phyloP scores from a whole-genome alignment of 2,888 invertebrate species.

The Pteria penguin region DNA sequence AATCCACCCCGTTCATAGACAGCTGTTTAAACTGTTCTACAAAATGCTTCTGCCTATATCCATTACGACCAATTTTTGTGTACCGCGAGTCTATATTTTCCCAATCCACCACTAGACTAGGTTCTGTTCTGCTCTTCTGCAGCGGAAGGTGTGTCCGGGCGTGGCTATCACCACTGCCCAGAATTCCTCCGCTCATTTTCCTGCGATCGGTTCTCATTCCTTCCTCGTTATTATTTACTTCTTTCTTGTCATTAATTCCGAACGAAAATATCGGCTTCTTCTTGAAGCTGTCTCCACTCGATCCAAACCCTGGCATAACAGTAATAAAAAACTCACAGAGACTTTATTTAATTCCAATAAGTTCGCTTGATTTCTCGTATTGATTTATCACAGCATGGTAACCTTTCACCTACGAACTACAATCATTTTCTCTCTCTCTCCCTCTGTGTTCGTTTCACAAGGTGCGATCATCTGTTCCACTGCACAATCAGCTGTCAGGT shows the following conservation, averaged over 20 bases:
- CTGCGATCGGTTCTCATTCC: conserved; percentile 12
- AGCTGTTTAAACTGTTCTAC: conserved; percentile 23
- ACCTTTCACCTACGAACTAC: background rate
- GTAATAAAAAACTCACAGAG: background rate
- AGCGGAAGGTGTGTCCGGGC: background rate
- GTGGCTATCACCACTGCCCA: background rate
- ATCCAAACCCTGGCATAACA: background rate
- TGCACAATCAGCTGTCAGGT: conserved; percentile 30
- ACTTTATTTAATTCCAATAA: background rate
- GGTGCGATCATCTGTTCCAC: background rate
- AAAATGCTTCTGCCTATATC: conserved; percentile 19
- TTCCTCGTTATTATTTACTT: background rate
- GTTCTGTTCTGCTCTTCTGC: conserved; percentile 18
- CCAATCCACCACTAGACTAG: conserved; percentile 31
- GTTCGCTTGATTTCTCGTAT: background rate
- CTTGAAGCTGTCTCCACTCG: background rate
- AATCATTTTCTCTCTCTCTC: background rate
- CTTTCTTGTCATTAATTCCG: conserved; percentile 1
- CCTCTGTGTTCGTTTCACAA: background rate
- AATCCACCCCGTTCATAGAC: conserved; percentile 22
- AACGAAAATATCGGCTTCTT: background rate
- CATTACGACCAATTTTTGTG: conserved; percentile 37
- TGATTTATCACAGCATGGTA: background rate
- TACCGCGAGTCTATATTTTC: conserved; percentile 29
- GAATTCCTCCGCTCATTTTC: background rate